Conservation (phyloP, 2,888 invertebrate genomes). For the Caenorhabditis sp. region DNA sequence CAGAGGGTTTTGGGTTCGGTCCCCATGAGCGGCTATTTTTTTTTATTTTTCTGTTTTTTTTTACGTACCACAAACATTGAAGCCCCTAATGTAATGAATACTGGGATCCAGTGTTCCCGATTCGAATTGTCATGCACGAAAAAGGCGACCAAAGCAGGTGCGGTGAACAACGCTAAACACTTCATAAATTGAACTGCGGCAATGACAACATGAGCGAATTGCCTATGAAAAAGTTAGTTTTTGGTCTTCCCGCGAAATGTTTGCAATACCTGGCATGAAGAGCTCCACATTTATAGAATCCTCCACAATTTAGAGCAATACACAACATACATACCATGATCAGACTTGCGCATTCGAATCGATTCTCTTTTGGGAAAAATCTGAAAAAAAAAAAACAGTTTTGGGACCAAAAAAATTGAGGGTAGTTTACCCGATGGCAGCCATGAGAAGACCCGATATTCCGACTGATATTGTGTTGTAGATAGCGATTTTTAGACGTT, state of each 20-base stretch:
- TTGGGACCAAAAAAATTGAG: too few species aligned
- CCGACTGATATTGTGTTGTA: constrained; percentile 33
- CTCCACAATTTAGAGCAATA: constrained; percentile 23
- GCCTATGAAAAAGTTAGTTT: constrained; percentile 41
- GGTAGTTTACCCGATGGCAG: constrained; percentile 12
- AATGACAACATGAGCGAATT: constrained; percentile 47
- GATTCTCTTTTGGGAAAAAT: constrained; percentile 15
- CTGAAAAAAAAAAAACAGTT: too few species aligned
- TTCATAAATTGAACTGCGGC: constrained; percentile 58
- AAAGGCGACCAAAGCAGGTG: constrained; percentile 51
- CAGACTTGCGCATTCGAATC: constrained; percentile 1
- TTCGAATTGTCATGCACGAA: constrained; percentile 44
- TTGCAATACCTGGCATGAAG: constrained; percentile 20
- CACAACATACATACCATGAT: constrained; percentile 9
- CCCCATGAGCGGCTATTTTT: too few species aligned
- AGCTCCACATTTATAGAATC: constrained; percentile 38
- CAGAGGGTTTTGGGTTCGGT: too few species aligned
- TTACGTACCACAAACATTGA: constrained; percentile 21
- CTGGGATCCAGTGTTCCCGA: constrained; percentile 28
- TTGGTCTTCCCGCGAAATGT: too few species aligned
- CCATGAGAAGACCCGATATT: constrained; percentile 18
- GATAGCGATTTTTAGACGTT: constrained; percentile 15
- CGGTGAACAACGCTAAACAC: constrained; percentile 54
- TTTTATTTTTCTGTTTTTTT: too few species aligned
- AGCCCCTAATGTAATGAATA: constrained; percentile 13